A percentile compares a stretch with the other conserved stretches of the same genome.
Conservation (phyloP, 2,888 invertebrate species). For the Temnothorax rugatulus region DNA sequence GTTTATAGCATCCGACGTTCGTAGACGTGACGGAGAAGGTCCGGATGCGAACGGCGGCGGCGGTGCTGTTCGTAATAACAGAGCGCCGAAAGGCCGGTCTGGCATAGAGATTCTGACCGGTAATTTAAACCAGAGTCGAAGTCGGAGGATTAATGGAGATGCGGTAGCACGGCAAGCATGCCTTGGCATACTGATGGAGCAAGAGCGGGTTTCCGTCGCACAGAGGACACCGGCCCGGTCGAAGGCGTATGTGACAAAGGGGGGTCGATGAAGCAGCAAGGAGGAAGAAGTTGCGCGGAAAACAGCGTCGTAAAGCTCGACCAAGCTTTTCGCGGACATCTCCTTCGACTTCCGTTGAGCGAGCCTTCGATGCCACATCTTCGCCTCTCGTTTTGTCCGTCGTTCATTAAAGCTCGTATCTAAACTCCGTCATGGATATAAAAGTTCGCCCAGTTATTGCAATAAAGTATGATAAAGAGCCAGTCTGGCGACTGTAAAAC, state of each 20-base stretch:
- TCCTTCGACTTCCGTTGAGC: slow-evolving; percentile 13
- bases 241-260: slow-evolving; percentile 26
- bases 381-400: slow-evolving; percentile 9
- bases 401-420: slow-evolving; percentile 32
- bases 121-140: slow-evolving; percentile 48
- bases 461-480: slow-evolving; percentile 48
- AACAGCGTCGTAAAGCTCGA: slow-evolving; percentile 23
- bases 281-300: slow-evolving; percentile 23
- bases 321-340: slow-evolving; percentile 6
- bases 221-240: not conserved
- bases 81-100: slow-evolving; percentile 39
- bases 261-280: not conserved
- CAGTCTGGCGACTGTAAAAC: slow-evolving; percentile 18
- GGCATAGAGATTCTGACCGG: slow-evolving; percentile 50
- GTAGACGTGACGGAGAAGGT: slow-evolving; percentile 33
- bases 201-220: slow-evolving; percentile 17
- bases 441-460: slow-evolving; percentile 38
- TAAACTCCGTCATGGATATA: not conserved
- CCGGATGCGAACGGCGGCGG: slow-evolving; percentile 15
- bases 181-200: slow-evolving; percentile 59
- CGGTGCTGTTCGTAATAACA: slow-evolving; percentile 47
- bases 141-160: slow-evolving; percentile 55
- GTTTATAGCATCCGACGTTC: slow-evolving; percentile 54
- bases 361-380: not conserved
- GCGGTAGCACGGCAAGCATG: slow-evolving; percentile 50